Base-by-base conservation (phyloP, 2,113 vertebrate genomes). In the Rissa tridactyla region DNA sequence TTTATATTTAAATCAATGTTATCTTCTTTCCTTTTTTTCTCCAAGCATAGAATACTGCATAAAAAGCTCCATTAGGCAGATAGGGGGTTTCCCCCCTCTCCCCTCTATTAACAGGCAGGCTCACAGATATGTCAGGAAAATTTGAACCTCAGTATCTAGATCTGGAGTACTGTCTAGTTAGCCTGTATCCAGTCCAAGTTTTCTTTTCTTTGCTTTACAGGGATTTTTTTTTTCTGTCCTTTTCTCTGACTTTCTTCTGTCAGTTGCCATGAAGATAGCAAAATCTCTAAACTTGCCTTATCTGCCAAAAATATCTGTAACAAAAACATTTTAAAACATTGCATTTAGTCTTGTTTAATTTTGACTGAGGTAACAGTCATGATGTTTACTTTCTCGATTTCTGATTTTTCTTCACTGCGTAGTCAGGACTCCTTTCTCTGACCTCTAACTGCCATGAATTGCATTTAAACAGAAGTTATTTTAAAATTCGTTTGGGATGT, bases 271-370 rank as follows among this genome's bases (percentile, higher is more conserved):
- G 57, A 94, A 92, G 94, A 94, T 68, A 96, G 75, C 71, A 82
- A 82, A 90, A 90, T 80, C 87, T 94, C 51, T 80, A 88, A 86
- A 83, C 75, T 94, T 92, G 42, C 66, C 60, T 95, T 97, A 96
- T 94, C 93, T 96, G 62, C 95, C 78, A 92, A 85, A 94, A 95
- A 85, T 91, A 96, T 95, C 94, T 80, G 71, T 96, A 96, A 90
- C 82, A 83, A 92, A 95, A 95, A 83, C 95, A 92, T 96, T 93
- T 91, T 81, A 83, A 93, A 94, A 87, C 71, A 81, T 77, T 83
- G 85, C 87, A 69, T 96, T 91, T 82, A 91, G 78, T 51, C 58
- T 85, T 96, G 93, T 96, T 97, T 94, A 97, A 86, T 94, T 96
- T 91, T 90, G 78, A 93, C 84, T 86, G 93, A 92, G 84, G 93